These are phyloP conservation scores for Mus spretus DNA, from an alignment of 2,797 vertebrate genomes.

Conservation along the genomic window DNA sequence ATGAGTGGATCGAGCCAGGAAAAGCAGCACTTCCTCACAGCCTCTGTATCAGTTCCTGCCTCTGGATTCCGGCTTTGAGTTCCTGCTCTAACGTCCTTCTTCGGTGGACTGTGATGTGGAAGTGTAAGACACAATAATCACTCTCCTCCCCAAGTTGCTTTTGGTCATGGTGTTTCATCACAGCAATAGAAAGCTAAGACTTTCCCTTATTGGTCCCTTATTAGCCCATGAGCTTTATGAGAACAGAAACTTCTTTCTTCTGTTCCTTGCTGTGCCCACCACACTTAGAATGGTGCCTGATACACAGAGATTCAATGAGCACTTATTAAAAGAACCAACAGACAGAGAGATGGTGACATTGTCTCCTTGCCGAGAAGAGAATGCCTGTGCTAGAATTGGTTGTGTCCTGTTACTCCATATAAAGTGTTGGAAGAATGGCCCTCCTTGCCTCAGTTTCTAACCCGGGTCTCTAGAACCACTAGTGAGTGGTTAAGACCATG, in stretches of 20 bases:
- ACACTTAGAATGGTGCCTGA: background rate
- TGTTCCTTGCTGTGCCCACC: background rate
- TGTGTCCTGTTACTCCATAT: background rate
- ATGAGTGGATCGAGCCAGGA: background rate
- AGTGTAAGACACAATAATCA: background rate
- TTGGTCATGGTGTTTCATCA: background rate
- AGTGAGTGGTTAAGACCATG: background rate
- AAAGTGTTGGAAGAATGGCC: background rate
- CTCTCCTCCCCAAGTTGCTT: background rate
- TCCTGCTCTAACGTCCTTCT: background rate
- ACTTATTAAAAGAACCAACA: constrained; percentile 1
- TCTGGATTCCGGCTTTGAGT: background rate
- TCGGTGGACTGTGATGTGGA: background rate
- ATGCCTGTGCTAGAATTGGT: background rate
- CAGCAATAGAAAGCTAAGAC: background rate
- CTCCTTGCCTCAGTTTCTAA: constrained; percentile 18
- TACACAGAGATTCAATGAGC: background rate
- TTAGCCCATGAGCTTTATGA: constrained; percentile 14
- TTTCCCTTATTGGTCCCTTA: background rate
- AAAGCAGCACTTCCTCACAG: background rate
- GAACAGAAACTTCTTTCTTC: constrained; percentile 25
- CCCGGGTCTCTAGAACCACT: background rate
- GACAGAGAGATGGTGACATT: background rate
- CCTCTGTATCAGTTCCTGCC: background rate
- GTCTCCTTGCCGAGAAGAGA: background rate